Evolutionary conservation across 1,140 invertebrate species (phyloP).

Genomic region (Caenorhabditis tropicalis): DNA sequence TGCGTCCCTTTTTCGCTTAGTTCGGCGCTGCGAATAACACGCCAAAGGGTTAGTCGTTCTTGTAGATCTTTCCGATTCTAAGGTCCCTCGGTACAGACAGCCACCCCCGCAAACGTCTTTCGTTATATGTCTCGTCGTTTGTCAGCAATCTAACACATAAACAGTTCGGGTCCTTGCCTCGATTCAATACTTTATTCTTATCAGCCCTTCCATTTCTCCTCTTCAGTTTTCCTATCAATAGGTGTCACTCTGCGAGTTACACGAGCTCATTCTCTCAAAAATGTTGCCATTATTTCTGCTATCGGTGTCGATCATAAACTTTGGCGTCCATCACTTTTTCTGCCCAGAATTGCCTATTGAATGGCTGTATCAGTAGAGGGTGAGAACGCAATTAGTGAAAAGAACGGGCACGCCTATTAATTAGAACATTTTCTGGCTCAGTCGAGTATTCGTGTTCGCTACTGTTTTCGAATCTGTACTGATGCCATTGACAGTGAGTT

Average conservation of each 20-base stretch:
- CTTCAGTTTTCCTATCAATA: not conserved
- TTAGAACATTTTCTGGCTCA: not conserved
- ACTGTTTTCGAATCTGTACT: not conserved
- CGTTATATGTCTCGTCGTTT: conserved; percentile 15
- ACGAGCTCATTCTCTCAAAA: not conserved
- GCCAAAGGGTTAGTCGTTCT: not conserved
- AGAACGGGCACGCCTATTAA: conserved; percentile 6
- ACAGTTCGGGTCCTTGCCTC: conserved; percentile 26
- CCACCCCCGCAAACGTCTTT: conserved; percentile 27
- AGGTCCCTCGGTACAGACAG: conserved; percentile 22
- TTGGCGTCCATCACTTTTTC: not conserved
- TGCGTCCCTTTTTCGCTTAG: not conserved
- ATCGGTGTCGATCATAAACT: not conserved
- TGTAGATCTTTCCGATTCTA: conserved; percentile 8
- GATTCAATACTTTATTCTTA: conserved; percentile 25
- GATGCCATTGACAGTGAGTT: not conserved
- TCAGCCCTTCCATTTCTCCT: not conserved
- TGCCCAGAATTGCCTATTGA: not conserved
- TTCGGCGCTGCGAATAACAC: conserved; percentile 6
- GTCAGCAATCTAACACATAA: conserved; percentile 11
- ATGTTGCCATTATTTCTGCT: conserved; percentile 34
- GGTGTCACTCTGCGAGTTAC: not conserved
- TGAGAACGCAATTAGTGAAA: not conserved
- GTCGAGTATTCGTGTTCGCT: not conserved
- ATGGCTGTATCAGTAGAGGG: not conserved